Base-by-base conservation (phyloP, 1,140 invertebrate species). In the Prorops nasuta region DNA sequence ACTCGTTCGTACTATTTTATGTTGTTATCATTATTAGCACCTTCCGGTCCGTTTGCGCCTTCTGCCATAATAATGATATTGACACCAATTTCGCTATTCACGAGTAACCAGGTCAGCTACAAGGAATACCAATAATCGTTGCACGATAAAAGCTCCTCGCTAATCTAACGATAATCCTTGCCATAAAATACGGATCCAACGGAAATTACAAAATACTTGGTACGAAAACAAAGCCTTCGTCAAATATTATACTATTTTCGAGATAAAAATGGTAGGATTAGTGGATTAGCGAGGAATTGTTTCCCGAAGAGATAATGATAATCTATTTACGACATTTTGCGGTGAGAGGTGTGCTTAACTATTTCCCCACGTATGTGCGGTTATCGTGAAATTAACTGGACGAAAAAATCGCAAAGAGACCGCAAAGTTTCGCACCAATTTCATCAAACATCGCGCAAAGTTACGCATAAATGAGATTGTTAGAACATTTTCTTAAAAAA, bases 101-200 rank as follows among this genome's bases (percentile, higher is more conserved):
- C 44, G 32, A 31, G 48, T 58, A 71, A 71, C 36, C 61, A 41
- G 68, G 65, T 60, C 68, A 64, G 66, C 66, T 64, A 58, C 58
- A n/a, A n/a, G n/a, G n/a, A n/a, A n/a, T n/a, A n/a, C n/a, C n/a
- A n/a, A 63, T 56, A 49, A 51, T 44, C 18, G 17, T 22, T 34
- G 28, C 16, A 32, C 45, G 58, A 61, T 59, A 64, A 54, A 22
- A 44, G 49, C 58, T 14, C 6, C 15, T n/a, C 9, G 12, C 15
- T 9, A 8, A 32, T 9, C 19, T 32, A 24, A 8, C 14, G 37
- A 31, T 37, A 24, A 45, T 20, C 34, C 32, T 12, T 44, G 17
- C 10, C 19, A 21, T 22, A 32, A 47, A 51, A 32, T 44, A n/a
- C 24, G 24, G 10, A 6, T 6, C 24, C 4, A 28, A 28, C 24